A percentile compares a stretch with the other conserved stretches of the same genome.
Conservation (phyloP, 1,140 invertebrate genomes). For the Aphelinus certus region DNA sequence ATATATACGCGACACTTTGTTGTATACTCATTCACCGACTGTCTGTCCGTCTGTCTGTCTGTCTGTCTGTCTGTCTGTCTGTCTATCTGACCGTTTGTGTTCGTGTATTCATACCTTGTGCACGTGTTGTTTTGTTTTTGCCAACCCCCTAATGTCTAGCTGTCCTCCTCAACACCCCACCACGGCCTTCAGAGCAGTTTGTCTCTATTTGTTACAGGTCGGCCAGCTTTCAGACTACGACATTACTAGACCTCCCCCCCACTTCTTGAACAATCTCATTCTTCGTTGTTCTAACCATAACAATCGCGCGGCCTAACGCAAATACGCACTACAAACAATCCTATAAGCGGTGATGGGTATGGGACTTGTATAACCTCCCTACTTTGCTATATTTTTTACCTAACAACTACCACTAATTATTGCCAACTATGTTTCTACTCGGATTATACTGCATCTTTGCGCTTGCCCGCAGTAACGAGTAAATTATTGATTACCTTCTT, state of each 20-base stretch:
- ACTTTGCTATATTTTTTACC: no score
- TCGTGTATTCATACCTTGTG: background rate
- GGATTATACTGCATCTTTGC: no score
- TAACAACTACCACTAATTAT: no score
- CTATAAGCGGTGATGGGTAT: constrained; percentile 34
- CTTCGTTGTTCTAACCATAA: constrained; percentile 35
- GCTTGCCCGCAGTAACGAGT: no score
- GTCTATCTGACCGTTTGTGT: background rate
- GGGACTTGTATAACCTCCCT: background rate
- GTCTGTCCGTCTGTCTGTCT: constrained; percentile 15
- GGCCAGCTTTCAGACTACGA: constrained; percentile 69
- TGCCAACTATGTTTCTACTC: no score
- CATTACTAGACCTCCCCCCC: constrained; percentile 62
- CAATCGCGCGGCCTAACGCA: constrained; percentile 30
- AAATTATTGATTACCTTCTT: no score
- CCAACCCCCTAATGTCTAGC: background rate
- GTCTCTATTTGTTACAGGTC: constrained; percentile 66
- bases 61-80: constrained; percentile 18
- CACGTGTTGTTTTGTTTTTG: background rate
- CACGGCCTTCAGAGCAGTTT: constrained; percentile 61
- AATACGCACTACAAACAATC: constrained; percentile 21
- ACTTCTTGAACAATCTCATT: constrained; percentile 32
- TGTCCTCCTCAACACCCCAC: constrained; percentile 20
- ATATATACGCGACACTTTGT: no score
- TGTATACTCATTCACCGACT: background rate